Percentiles rank a stretch among this genome's conserved stretches.
phyloP scores from a whole-genome alignment of 2,113 vertebrate species.

The Helogale parvula region DNA sequence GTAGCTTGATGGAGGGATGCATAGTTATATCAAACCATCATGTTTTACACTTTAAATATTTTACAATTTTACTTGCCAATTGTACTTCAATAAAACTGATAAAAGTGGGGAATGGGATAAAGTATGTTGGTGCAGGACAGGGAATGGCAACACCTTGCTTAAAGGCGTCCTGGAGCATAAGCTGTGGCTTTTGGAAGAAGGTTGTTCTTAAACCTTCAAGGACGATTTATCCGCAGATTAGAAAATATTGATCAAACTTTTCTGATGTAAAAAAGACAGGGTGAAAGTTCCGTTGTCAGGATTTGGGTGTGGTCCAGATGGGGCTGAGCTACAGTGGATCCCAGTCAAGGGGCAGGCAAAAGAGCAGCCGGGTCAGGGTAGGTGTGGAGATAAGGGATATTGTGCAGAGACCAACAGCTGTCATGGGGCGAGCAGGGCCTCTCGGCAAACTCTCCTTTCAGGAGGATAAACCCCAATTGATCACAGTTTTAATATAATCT shows the following conservation, averaged over 20 bases:
- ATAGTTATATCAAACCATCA: background rate
- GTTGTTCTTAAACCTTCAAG: background rate
- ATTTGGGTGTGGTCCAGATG: background rate
- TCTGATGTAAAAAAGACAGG: background rate
- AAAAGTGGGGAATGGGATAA: background rate
- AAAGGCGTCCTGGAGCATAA: background rate
- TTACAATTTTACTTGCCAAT: background rate
- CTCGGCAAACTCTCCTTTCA: background rate
- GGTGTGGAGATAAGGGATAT: background rate
- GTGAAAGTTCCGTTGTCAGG: background rate
- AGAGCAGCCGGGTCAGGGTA: background rate
- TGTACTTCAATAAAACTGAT: background rate
- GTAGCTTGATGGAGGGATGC: background rate
- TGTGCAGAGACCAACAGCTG: rapidly evolving
- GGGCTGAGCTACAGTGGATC: no score
- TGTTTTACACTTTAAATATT: background rate
- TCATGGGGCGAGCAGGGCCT: background rate
- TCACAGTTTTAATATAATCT: background rate
- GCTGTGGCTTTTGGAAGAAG: background rate
- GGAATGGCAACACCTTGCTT: background rate
- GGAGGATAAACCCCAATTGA: background rate
- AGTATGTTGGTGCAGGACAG: no score
- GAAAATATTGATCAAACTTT: background rate
- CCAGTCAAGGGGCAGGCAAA: no score
- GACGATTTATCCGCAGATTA: background rate